phyloP scores from a whole-genome alignment of 2,888 invertebrate species.

The Orthosia gracilis region DNA sequence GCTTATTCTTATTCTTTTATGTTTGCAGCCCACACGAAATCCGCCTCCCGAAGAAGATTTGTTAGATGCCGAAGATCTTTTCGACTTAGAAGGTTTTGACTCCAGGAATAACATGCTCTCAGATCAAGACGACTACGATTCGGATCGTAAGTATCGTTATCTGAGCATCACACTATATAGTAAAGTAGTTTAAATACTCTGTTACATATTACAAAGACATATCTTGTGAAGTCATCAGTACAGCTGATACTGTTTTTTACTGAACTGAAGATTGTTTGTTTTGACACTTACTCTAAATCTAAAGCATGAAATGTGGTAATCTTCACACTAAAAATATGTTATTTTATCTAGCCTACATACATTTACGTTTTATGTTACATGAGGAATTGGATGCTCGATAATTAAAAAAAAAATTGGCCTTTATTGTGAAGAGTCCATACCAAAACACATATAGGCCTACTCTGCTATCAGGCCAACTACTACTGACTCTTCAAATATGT shows the following conservation, averaged over 20 bases:
- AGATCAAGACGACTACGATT: constrained; percentile 94
- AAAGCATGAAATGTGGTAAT: neutral
- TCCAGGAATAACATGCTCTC: constrained; percentile 86
- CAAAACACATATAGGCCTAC: constrained; percentile 3
- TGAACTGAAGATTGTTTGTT: neutral
- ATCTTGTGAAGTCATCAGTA: neutral
- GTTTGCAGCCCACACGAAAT: constrained; percentile 79
- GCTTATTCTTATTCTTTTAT: constrained; percentile 9
- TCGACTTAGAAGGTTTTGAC: constrained; percentile 95
- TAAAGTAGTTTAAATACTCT: neutral
- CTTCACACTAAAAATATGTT: neutral
- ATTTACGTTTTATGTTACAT: too few species aligned
- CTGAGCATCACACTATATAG: neutral
- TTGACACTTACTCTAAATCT: neutral
- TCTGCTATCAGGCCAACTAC: neutral
- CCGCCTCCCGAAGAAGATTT: constrained; percentile 86
- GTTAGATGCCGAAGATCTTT: constrained; percentile 94
- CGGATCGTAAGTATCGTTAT: constrained; percentile 92
- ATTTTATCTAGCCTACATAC: neutral
- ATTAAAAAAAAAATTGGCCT: too few species aligned
- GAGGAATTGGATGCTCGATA: too few species aligned
- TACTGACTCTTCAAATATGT: constrained; percentile 5
- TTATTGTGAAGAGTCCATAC: too few species aligned
- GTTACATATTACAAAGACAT: neutral
- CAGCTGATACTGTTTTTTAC: neutral